A percentile compares a stretch with the other conserved stretches of the same genome.
phyloP scores from a whole-genome alignment of 2,888 invertebrate genomes.

The Rotaria macrura region DNA sequence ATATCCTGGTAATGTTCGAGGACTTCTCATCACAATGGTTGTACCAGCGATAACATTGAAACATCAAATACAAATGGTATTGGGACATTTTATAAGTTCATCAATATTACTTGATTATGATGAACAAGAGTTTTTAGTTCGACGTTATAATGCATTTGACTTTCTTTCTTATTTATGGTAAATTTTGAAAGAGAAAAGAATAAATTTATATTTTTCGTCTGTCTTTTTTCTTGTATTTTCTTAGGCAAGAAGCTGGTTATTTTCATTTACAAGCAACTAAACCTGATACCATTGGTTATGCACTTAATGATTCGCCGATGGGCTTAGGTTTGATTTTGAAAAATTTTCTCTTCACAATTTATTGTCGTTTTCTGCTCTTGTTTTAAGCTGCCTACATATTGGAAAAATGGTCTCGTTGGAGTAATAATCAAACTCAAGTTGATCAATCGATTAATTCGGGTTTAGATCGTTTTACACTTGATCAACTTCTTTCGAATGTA shows the following conservation, averaged over 20 bases:
- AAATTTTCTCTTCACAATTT: neutral
- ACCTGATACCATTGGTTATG: constrained; percentile 70
- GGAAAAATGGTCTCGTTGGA: constrained; percentile 75
- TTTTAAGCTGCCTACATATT: constrained; percentile 68
- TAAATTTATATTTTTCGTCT: constrained; percentile 32
- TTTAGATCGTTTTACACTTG: constrained; percentile 59
- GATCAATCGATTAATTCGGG: constrained; percentile 59
- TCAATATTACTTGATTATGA: neutral
- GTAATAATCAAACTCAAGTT: constrained; percentile 52
- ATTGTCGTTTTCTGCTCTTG: neutral
- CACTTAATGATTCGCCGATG: constrained; percentile 65
- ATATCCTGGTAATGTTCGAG: constrained; percentile 52
- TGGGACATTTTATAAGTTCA: neutral
- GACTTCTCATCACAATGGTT: constrained; percentile 33
- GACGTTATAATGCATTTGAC: neutral
- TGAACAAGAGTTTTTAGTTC: neutral
- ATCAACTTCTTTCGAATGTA: constrained; percentile 65
- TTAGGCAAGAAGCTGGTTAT: constrained; percentile 51
- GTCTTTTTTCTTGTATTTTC: too few species aligned
- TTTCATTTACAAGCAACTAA: constrained; percentile 73
- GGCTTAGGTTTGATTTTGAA: constrained; percentile 56
- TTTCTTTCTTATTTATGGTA: neutral
- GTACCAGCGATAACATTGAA: constrained; percentile 34
- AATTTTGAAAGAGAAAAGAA: neutral
- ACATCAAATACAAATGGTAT: constrained; percentile 37